Evolutionary conservation across 2,888 invertebrate species (phyloP), one percentile per base, ranked within the genome.

Genomic region (Chrysotoxum bicinctum): DNA sequence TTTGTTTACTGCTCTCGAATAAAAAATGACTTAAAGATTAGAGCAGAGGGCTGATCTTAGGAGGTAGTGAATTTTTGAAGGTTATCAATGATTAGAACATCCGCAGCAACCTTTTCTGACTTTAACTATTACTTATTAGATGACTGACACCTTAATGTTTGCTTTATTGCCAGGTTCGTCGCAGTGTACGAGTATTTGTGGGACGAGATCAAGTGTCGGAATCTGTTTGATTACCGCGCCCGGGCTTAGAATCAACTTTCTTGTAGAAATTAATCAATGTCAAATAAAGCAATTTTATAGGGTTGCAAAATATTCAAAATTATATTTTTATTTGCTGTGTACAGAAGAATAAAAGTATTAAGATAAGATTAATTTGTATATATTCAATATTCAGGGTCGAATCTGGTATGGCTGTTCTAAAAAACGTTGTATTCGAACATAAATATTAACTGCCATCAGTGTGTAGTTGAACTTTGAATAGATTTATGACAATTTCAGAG

Each of bases 91-190:
- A 69, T 76, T 70, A 64, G 62, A 21, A 43, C 9, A 43, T 16
- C 6, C 8, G 6, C 16, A 43, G 12, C 9, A n/a, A n/a, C n/a
- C n/a, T n/a, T 26, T 26, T 26, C 26, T 5, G 26, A 7, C n/a
- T n/a, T n/a, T n/a, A n/a, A n/a, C n/a, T n/a, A n/a, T n/a, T n/a
- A 26, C 7, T 73, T 81, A 73, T 69, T 68, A 23, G 37, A 73
- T 54, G 16, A 52, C 72, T 85, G 85, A 76, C 81, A 85, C 76
- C 74, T 72, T 43, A 56, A 48, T 80, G 74, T 58, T 73, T 19
- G 23, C 4, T n/a, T 40, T 60, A 10, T 40, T 48, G 30, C 14
- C 14, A 50, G 14, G 7, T 0, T 23, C 14, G 12, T 23, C 6
- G 6, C 14, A 14, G 21, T 50, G 23, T 50, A 7, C 16, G 3